Conservation (phyloP, 2,797 vertebrate genomes). For the Crocodylus rhombifer region DNA sequence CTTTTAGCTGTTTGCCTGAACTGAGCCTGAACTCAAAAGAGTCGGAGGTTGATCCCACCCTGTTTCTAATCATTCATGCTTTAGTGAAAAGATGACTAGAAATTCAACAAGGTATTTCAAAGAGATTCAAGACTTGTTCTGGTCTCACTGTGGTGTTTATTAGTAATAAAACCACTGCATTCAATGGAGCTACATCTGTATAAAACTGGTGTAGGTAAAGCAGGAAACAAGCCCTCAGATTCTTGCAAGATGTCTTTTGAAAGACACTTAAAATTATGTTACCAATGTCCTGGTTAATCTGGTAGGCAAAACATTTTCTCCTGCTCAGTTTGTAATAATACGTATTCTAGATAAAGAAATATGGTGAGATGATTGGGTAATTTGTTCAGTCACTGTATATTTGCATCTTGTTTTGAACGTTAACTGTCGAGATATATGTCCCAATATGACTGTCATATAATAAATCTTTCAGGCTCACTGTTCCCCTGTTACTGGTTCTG, state of each 20-base stretch:
- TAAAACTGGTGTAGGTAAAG: neutral
- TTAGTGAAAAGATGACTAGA: fast-evolving
- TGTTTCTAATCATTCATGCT: neutral
- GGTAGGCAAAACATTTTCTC: conserved; percentile 31
- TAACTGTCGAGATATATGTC: neutral
- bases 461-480: neutral
- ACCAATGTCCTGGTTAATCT: neutral
- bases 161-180: neutral
- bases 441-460: neutral
- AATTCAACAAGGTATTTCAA: neutral
- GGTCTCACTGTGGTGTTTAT: neutral
- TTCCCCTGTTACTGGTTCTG: neutral
- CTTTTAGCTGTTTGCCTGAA: neutral
- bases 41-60: neutral
- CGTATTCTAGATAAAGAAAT: conserved; percentile 35
- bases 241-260: neutral
- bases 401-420: neutral
- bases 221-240: neutral
- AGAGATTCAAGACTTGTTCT: neutral
- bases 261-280: neutral
- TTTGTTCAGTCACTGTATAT: neutral
- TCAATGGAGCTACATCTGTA: neutral
- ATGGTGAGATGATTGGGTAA: neutral
- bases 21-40: neutral
- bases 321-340: conserved; percentile 54